phyloP scores from a whole-genome alignment of 2,113 vertebrate species.

The Semicossyphus pulcher region DNA sequence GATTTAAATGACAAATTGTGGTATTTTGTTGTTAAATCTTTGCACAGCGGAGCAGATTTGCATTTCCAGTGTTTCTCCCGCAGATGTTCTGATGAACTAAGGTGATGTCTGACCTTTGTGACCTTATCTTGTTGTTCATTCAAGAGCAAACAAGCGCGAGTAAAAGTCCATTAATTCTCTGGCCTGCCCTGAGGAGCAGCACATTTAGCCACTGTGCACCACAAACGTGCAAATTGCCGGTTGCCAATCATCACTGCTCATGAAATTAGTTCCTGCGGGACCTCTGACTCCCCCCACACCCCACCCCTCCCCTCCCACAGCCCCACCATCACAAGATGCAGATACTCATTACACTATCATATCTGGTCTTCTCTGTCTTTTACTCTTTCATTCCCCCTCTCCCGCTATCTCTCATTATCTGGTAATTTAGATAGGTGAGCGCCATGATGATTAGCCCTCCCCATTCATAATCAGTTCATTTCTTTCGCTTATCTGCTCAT shows the following conservation, averaged over 20 bases:
- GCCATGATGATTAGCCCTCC: conserved; percentile 37
- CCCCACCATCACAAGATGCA: conserved; percentile 34
- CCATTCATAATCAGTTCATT: conserved; percentile 64
- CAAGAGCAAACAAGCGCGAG: neutral
- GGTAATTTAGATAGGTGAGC: conserved; percentile 62
- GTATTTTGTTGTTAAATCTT: neutral
- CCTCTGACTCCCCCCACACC: neutral
- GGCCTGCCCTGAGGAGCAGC: neutral
- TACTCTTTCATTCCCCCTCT: conserved; percentile 21
- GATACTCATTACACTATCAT: conserved; percentile 38
- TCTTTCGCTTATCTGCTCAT: conserved; percentile 63
- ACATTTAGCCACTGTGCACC: neutral
- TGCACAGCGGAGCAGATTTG: neutral
- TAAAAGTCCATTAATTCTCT: conserved; percentile 12
- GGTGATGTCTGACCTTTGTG: conserved; percentile 4
- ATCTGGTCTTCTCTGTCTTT: conserved; percentile 26
- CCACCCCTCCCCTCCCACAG: neutral
- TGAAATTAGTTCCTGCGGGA: conserved; percentile 52
- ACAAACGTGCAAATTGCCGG: conserved; percentile 20
- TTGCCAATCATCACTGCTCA: conserved; percentile 36
- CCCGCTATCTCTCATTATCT: conserved; percentile 59
- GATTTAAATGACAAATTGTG: neutral
- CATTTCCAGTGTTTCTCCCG: neutral
- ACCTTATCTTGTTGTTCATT: neutral
- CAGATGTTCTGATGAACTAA: neutral